Conservation (phyloP, 2,888 invertebrate genomes). For the Aleiodes alternator region DNA sequence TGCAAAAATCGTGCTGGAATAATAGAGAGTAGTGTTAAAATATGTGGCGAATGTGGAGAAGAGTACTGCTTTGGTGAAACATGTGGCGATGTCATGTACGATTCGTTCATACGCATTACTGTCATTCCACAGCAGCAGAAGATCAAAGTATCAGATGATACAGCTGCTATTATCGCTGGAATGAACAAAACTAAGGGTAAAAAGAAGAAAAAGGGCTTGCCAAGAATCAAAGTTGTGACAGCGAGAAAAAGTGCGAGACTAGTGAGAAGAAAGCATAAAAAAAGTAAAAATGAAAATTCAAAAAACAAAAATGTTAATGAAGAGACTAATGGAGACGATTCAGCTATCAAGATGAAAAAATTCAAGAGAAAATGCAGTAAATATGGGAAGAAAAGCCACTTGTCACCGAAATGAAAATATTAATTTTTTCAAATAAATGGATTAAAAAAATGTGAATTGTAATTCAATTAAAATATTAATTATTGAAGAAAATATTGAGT, state of each 20-base stretch:
- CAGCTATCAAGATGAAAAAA: conserved; percentile 67
- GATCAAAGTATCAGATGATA: conserved; percentile 69
- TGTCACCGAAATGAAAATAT: conserved; percentile 55
- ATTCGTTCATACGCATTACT: conserved; percentile 77
- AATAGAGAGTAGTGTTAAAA: conserved; percentile 84
- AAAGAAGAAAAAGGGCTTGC: conserved; percentile 60
- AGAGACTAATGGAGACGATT: conserved; percentile 71
- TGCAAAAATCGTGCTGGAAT: conserved; percentile 90
- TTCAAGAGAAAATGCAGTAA: conserved; percentile 70
- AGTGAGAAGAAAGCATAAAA: conserved; percentile 66
- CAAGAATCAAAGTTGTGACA: conserved; percentile 71
- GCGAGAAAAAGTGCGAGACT: conserved; percentile 71
- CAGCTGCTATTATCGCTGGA: conserved; percentile 72
- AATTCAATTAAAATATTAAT: background rate
- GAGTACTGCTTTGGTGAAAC: conserved; percentile 84
- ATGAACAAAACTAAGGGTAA: conserved; percentile 65
- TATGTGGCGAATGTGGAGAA: conserved; percentile 89
- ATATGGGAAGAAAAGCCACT: conserved; percentile 58
- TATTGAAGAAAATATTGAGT: background rate
- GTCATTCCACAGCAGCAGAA: conserved; percentile 68
- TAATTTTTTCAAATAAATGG: conserved; percentile 3
- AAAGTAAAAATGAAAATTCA: conserved; percentile 67
- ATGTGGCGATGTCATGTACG: conserved; percentile 79
- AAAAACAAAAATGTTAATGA: conserved; percentile 74
- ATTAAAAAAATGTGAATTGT: background rate